phyloP scores from a whole-genome alignment of 2,113 vertebrate species.

The Pollachius pollachius region DNA sequence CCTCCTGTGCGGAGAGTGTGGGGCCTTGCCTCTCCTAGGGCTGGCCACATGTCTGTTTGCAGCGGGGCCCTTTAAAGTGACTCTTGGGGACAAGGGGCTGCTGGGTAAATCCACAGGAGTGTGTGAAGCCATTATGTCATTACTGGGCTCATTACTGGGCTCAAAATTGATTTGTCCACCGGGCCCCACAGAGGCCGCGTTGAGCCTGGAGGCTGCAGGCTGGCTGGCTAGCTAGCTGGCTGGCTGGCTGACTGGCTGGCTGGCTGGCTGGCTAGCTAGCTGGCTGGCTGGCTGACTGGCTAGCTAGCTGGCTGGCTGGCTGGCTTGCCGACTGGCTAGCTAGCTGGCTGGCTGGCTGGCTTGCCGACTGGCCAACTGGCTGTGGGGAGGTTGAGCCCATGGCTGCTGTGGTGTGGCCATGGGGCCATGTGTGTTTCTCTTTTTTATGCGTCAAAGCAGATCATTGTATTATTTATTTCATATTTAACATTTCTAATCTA shows the following conservation, averaged over 20 bases:
- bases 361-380: slow-evolving; percentile 26
- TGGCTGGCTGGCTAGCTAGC: slow-evolving; percentile 16
- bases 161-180: slow-evolving; percentile 69
- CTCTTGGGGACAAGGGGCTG: slow-evolving; percentile 28
- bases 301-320: slow-evolving; percentile 21
- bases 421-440: slow-evolving; percentile 24
- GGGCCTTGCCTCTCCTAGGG: background rate
- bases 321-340: too few species aligned
- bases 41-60: slow-evolving; percentile 34
- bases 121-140: slow-evolving; percentile 70
- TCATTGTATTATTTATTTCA: too few species aligned
- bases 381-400: slow-evolving; percentile 46
- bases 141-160: slow-evolving; percentile 65
- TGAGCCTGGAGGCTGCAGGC: slow-evolving; percentile 44
- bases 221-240: slow-evolving; percentile 32
- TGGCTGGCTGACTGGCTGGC: slow-evolving; percentile 9
- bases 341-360: slow-evolving; percentile 19
- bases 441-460: slow-evolving; percentile 12
- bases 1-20: background rate
- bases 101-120: slow-evolving; percentile 60
- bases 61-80: slow-evolving; percentile 41
- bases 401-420: slow-evolving; percentile 33
- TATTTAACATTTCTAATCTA: too few species aligned
- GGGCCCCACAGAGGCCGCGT: slow-evolving; percentile 65
- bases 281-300: slow-evolving; percentile 37